Percentiles rank a stretch among this genome's conserved stretches.
phyloP scores from a whole-genome alignment of 1,140 invertebrate genomes.

The Apis laboriosa region DNA sequence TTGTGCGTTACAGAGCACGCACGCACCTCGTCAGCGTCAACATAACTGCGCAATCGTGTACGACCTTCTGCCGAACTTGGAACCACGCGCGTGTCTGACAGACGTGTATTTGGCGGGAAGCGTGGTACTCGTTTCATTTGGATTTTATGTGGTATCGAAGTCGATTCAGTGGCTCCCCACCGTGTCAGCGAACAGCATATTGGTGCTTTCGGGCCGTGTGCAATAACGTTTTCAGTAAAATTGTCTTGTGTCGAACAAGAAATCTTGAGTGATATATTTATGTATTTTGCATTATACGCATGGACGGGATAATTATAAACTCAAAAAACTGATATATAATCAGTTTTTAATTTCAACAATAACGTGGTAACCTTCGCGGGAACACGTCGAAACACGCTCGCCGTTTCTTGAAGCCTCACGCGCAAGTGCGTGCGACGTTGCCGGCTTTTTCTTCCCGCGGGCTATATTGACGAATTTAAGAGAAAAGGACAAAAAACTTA shows the following conservation, averaged over 20 bases:
- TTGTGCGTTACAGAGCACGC: slow-evolving; percentile 31
- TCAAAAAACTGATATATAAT: neutral
- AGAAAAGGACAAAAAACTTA: neutral
- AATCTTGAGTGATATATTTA: slow-evolving; percentile 14
- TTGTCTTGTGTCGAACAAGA: slow-evolving; percentile 18
- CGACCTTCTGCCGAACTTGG: slow-evolving; percentile 59
- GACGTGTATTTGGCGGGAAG: slow-evolving; percentile 64
- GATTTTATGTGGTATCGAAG: slow-evolving; percentile 26
- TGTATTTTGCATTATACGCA: neutral
- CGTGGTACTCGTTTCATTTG: neutral
- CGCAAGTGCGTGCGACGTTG: slow-evolving; percentile 73
- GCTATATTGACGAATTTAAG: slow-evolving; percentile 39
- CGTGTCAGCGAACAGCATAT: slow-evolving; percentile 55
- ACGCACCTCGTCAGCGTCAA: slow-evolving; percentile 45
- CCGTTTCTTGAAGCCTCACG: slow-evolving; percentile 50
- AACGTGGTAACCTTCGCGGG: slow-evolving; percentile 55
- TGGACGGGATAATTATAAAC: neutral
- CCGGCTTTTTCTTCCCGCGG: slow-evolving; percentile 51
- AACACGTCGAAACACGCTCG: slow-evolving; percentile 60
- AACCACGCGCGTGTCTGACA: slow-evolving; percentile 64
- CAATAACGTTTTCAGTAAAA: slow-evolving; percentile 57
- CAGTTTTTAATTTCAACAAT: slow-evolving; percentile 39
- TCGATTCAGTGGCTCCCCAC: slow-evolving; percentile 36
- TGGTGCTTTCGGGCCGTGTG: slow-evolving; percentile 69
- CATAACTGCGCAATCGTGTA: slow-evolving; percentile 71